Evolutionary conservation across 2,888 invertebrate species (phyloP), one percentile per base, ranked within the genome.

Genomic region (Nematopogon swammerdamellus): DNA sequence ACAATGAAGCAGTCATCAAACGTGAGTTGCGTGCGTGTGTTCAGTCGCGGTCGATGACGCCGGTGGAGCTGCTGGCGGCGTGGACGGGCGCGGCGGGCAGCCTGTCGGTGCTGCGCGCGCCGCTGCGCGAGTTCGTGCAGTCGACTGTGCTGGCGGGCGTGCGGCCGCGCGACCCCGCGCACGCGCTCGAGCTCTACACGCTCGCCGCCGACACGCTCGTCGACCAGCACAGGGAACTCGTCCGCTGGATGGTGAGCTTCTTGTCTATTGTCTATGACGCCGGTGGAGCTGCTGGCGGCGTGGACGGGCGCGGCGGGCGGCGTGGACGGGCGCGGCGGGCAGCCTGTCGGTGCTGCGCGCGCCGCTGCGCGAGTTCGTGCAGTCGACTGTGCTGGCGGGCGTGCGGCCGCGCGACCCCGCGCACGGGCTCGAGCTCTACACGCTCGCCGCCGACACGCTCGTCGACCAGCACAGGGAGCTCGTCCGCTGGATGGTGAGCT

Each of bases 401-500:
- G 51, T 64, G 1, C 46, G 49, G 1, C 62, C 62, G 2, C 54
- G 61, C 1, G 59, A 57, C 16, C 48, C 50, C 2, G 47, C 50
- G 1, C 52, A 57, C 1, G 50, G 50, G 1, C 58, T 60, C 2
- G 53, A 55, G 51, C 53, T 60, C 1, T 63, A 60, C 50, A 57
- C 63, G 8, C 53, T 50, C 1, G 57, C 63, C 1, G 57, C 66
- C 1, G 62, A 65, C 45, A 57, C 53, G 49, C 50, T 73, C 1
- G 57, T 72, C 10, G 47, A 56, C 5, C 52, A 59, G 50, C 56
- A 64, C 20, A 29, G 51, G 0, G 55, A 55, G 1, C 68, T 70
- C 53, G 58, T 74, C 3, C 42, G 55, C 1, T 57, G 57, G 3
- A 59, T 71, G 56, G 70, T 72, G 52, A 54, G 63, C 54, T 49